Evolutionary conservation across 1,140 invertebrate genomes (phyloP).

Genomic region (Euschistus heros): DNA sequence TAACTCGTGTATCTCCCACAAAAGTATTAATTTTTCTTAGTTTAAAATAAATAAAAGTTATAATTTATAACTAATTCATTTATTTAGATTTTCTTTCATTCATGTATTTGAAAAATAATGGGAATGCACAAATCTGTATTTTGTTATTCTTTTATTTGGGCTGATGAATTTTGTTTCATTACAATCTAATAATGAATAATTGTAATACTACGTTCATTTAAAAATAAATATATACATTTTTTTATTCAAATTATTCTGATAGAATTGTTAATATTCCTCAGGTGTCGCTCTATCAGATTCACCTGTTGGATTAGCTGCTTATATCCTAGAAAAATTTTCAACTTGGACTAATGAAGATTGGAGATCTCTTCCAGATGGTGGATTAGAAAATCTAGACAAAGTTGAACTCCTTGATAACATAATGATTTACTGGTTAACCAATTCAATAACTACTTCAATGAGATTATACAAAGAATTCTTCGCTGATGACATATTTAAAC

Average conservation of each 20-base stretch:
- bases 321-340: slow-evolving; percentile 64
- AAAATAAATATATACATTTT: background rate
- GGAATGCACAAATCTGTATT: too few species aligned
- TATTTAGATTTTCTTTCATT: too few species aligned
- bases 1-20: too few species aligned
- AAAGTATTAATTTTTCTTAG: too few species aligned
- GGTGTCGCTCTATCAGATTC: slow-evolving; percentile 47
- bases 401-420: slow-evolving; percentile 77
- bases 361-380: slow-evolving; percentile 52
- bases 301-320: slow-evolving; percentile 56
- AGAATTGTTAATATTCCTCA: slow-evolving; percentile 30
- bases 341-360: slow-evolving; percentile 51
- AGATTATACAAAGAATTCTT: slow-evolving; percentile 58
- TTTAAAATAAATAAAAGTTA: too few species aligned
- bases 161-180: too few species aligned
- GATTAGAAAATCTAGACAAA: slow-evolving; percentile 48
- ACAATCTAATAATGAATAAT: too few species aligned
- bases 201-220: background rate
- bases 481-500: slow-evolving; percentile 35
- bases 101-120: too few species aligned
- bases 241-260: background rate
- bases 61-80: too few species aligned
- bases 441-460: slow-evolving; percentile 62
- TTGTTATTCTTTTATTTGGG: too few species aligned
- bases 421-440: slow-evolving; percentile 77